Evolutionary conservation across 2,797 vertebrate genomes (phyloP).

Genomic region (Gastrophryne carolinensis): DNA sequence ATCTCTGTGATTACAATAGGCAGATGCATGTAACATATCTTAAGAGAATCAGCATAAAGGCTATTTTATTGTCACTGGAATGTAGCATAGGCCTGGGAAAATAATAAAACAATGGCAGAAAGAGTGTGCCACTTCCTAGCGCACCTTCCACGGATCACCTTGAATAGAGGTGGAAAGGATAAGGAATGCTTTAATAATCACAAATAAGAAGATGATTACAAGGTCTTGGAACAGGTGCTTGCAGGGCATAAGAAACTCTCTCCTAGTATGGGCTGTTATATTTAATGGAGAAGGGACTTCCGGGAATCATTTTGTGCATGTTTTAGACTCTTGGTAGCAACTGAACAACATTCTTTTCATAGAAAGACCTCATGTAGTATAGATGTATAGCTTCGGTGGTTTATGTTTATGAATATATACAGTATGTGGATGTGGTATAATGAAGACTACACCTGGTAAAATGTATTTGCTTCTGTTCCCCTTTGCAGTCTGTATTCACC

Average conservation of each 20-base stretch:
- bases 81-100: background rate
- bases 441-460: too few relatives aligned
- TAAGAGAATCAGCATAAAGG: background rate
- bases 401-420: too few relatives aligned
- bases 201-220: background rate
- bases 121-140: background rate
- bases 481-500: too few relatives aligned
- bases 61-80: background rate
- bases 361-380: too few relatives aligned
- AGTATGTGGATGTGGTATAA: too few relatives aligned
- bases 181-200: constrained; percentile 13
- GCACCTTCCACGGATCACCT: constrained; percentile 9
- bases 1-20: background rate
- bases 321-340: too few relatives aligned
- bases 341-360: too few relatives aligned
- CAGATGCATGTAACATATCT: background rate
- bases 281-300: too few relatives aligned
- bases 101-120: background rate
- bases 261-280: too few relatives aligned
- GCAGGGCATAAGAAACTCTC: background rate
- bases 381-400: too few relatives aligned
- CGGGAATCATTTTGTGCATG: too few relatives aligned
- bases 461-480: too few relatives aligned
- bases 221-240: background rate
- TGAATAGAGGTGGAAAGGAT: background rate